phyloP scores from a whole-genome alignment of 2,797 vertebrate genomes.

The Cuculus canorus region DNA sequence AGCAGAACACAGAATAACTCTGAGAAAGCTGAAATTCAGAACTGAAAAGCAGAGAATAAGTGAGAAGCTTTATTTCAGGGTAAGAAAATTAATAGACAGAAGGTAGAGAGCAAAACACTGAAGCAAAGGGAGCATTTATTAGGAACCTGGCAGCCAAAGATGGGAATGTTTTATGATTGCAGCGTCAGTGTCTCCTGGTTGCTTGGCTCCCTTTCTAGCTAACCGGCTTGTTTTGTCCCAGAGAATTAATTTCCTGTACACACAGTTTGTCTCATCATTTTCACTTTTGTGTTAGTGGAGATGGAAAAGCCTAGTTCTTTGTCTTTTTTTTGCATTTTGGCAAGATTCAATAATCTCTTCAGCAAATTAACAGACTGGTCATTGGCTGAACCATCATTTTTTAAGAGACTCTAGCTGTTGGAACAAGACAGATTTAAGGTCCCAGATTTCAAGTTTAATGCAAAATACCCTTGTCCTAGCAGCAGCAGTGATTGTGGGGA shows the following conservation, averaged over 20 bases:
- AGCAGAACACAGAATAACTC: not conserved
- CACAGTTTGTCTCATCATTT: not conserved
- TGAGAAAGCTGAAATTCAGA: not conserved
- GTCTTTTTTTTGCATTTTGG: not conserved
- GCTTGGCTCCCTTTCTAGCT: conserved; percentile 4
- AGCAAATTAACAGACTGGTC: not conserved
- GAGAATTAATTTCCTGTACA: conserved; percentile 12
- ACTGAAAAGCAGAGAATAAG: not conserved
- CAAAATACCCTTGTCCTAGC: conserved; percentile 8
- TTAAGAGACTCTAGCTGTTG: not conserved
- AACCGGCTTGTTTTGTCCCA: conserved; percentile 31
- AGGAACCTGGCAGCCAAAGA: not conserved
- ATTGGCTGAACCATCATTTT: not conserved
- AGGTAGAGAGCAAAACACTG: not conserved
- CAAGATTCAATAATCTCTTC: not conserved
- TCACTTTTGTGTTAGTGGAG: not conserved
- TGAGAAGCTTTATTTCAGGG: not conserved
- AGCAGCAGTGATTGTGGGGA: not conserved
- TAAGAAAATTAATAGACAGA: not conserved
- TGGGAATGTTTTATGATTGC: not conserved
- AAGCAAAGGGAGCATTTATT: conserved; percentile 21
- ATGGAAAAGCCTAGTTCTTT: not conserved
- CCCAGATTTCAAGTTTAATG: not conserved
- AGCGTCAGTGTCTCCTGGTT: not conserved
- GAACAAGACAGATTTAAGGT: not conserved